Percentiles rank a stretch among this genome's conserved stretches.
phyloP scores from a whole-genome alignment of 2,113 vertebrate genomes.

The Cephalophus harveyi region DNA sequence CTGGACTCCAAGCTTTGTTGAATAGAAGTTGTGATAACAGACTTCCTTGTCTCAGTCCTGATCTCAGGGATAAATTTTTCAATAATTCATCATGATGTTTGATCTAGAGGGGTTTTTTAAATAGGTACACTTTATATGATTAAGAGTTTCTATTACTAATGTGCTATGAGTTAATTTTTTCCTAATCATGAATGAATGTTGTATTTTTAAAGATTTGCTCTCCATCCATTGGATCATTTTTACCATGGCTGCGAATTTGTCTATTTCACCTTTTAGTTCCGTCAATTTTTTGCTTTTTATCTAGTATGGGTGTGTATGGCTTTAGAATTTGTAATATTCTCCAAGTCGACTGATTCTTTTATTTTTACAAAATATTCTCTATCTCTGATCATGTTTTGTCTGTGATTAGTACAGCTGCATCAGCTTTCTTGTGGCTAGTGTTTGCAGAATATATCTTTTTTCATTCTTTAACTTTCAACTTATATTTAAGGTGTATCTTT shows the following conservation, averaged over 20 bases:
- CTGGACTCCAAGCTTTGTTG: not conserved
- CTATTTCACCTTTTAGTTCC: not conserved
- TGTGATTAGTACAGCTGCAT: not conserved
- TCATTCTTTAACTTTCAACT: not conserved
- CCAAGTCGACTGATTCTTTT: not conserved
- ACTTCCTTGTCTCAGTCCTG: not conserved
- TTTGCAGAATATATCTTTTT: not conserved
- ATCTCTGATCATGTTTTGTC: not conserved
- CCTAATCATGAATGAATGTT: not conserved
- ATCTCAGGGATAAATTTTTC: not conserved
- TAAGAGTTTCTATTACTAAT: not conserved
- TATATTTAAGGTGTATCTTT: not conserved
- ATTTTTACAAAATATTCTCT: not conserved
- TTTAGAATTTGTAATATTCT: not conserved
- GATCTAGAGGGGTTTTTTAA: not conserved
- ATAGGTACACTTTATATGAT: not conserved
- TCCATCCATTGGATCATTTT: not conserved
- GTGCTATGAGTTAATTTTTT: not conserved
- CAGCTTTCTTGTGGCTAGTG: not conserved
- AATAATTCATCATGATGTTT: not conserved
- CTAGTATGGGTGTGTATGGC: not conserved
- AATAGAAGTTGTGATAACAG: not conserved
- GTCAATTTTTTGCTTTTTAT: not conserved
- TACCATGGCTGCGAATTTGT: not conserved
- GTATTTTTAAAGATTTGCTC: not conserved